phyloP scores from a whole-genome alignment of 2,113 vertebrate genomes.

The Noturus placidus region DNA sequence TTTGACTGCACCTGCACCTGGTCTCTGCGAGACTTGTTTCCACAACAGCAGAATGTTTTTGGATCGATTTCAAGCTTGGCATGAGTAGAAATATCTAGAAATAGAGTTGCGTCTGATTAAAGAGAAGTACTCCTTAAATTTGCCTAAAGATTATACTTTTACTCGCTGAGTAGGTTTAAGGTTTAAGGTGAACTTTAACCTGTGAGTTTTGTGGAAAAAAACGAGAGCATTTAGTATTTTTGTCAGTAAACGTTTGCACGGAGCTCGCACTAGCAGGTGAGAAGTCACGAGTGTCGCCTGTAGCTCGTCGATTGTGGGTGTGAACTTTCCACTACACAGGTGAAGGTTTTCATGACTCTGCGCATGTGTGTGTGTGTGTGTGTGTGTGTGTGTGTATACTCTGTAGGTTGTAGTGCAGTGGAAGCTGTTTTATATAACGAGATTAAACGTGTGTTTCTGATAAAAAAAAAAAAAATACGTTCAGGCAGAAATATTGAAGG shows the following conservation, averaged over 20 bases:
- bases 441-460: not conserved
- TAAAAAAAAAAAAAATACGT: not conserved
- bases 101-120: not conserved
- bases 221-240: too few relatives aligned
- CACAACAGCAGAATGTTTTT: not conserved
- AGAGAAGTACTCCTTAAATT: too few relatives aligned
- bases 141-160: too few relatives aligned
- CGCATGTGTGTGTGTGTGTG: not conserved
- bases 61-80: not conserved
- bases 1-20: too few relatives aligned
- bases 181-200: too few relatives aligned
- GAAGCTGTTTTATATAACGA: not conserved
- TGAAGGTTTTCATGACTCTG: not conserved
- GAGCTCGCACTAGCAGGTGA: not conserved
- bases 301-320: not conserved
- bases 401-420: not conserved
- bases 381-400: not conserved
- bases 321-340: not conserved
- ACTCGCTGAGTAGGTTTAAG: too few relatives aligned
- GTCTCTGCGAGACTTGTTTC: not conserved
- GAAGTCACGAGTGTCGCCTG: not conserved
- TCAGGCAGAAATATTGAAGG: not conserved
- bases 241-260: too few relatives aligned
- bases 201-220: too few relatives aligned
- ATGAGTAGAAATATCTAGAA: not conserved